Base-by-base conservation (phyloP, 1,140 invertebrate species). In the Drosophila pallidifrons region DNA sequence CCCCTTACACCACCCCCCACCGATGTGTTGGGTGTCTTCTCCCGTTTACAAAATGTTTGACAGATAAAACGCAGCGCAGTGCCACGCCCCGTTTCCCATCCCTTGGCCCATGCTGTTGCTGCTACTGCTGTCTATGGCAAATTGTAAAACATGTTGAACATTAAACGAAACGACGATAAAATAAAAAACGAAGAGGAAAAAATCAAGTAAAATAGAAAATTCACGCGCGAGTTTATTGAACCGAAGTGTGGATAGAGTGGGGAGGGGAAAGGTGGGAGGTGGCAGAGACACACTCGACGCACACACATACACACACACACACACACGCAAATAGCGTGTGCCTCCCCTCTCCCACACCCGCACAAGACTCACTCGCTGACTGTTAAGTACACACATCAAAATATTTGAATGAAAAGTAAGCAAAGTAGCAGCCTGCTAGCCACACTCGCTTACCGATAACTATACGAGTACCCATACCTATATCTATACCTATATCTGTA, bases 371-470 rank as follows among this genome's bases (percentile, higher is more conserved):
- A 30, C 13, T 32, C 32, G 25, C 20, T 38, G 43, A 58, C 58
- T 46, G 28, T 46, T 71, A 71, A 71, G 67, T 72, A 76, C 74
- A 76, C 68, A 76, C 73, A 76, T 76, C 60, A 72, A 76, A 83
- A 83, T 87, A 79, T 87, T 88, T 87, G 80, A 87, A 87, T 87
- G 85, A 83, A 82, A 87, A 78, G 83, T 89, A 87, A 88, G 85
- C 83, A 87, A 78, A 88, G 83, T 88, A 83, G 83, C 76, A 63
- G 68, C 41, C 43, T 16, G 43, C 43, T 16, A 38, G 16, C 49
- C 45, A 38, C 38, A 52, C 20, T 30, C 32, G 41, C 11, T 15
- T 41, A 25, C 68, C 20, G 25, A 45, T 58, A 32, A 30, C 55
- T 55, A 55, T n/a, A 28, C 55, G 4, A 43, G 16, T 28, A 43